Percentiles rank a stretch among this genome's conserved stretches.
These are phyloP conservation scores for Erethizon dorsatum DNA, from an alignment of 2,797 vertebrate species.

Conservation along the genomic window DNA sequence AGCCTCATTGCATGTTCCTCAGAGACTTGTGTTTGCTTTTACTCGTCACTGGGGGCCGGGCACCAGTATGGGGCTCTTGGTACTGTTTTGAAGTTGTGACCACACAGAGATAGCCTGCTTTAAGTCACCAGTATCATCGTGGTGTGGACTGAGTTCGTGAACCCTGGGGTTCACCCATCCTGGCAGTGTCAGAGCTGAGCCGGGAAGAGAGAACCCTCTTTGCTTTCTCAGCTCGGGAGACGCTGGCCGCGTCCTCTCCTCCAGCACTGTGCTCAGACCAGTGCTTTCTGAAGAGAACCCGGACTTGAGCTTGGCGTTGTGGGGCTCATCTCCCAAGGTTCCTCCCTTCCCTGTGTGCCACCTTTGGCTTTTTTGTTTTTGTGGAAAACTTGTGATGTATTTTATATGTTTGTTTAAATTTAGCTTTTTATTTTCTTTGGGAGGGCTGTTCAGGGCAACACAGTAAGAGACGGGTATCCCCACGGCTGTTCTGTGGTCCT, in stretches of 20 bases:
- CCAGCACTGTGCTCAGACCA: accelerated
- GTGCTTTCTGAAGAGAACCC: background rate
- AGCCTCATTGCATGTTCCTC: background rate
- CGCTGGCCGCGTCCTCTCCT: accelerated
- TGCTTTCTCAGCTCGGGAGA: background rate
- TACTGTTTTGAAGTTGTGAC: background rate
- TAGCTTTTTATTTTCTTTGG: background rate
- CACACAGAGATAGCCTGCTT: background rate
- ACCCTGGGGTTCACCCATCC: too few species aligned
- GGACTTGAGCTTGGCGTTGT: too few species aligned
- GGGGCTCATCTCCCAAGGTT: background rate
- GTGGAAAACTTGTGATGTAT: background rate
- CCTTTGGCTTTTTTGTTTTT: background rate
- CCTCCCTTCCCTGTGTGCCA: too few species aligned
- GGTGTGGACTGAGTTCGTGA: too few species aligned
- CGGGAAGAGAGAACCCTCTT: background rate
- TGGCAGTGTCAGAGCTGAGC: background rate
- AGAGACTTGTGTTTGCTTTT: background rate
- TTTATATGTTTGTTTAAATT: background rate
- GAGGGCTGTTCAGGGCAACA: background rate
- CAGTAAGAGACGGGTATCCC: background rate
- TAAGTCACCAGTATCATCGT: background rate
- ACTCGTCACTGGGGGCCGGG: background rate
- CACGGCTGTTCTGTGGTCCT: accelerated
- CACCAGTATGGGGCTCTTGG: background rate